Base-by-base conservation (phyloP, 2,797 vertebrate genomes). In the Bradypus variegatus region DNA sequence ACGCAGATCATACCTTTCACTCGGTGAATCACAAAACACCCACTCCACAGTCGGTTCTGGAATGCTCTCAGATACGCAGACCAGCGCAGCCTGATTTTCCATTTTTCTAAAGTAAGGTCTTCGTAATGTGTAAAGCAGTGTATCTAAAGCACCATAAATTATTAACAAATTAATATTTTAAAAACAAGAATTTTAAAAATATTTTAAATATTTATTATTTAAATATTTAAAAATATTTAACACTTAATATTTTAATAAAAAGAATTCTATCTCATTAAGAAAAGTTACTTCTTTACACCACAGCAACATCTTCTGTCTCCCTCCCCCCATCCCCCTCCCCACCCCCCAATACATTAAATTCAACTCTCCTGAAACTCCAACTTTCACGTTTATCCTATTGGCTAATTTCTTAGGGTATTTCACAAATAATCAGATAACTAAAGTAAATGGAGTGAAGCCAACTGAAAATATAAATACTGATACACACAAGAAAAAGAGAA, bases 61-160 rank as follows among this genome's bases (percentile, higher is more conserved):
- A 82, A 96, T 96, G 31, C 98, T 97, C 6, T 97, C 97, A 12
- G 98, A 98, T 67, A 95, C 1, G 50, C 98, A 99, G 4, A 73
- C 72, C 0, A 98, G 65, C 12, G 92, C 92, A 2, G 95, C 60
- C 1, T 93, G 88, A 45, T 95, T 92, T 73, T 95, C 95, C n/a
- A 83, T 93, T 95, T 93, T 97, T 90, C 89, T 97, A 70, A 98
- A 97, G 93, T 97, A 97, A 31, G 98, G 98, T 94, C 97, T 97
- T 94, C 93, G 91, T 87, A 96, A 79, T 33, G 94, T 94, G 38
- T 94, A 91, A 70, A 94, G 92, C 86, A 94, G 86, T 14, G 88
- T 81, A 91, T 89, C 95, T 96, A 89, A 80, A 83, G 76, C 33
- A 94, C 72, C 86, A 92, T 13, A 94, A 90, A 80, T 89, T 31